These are phyloP conservation scores for Acrossocheilus wenchowensis DNA, from an alignment of 2,797 vertebrate species.

Conservation along the genomic window DNA sequence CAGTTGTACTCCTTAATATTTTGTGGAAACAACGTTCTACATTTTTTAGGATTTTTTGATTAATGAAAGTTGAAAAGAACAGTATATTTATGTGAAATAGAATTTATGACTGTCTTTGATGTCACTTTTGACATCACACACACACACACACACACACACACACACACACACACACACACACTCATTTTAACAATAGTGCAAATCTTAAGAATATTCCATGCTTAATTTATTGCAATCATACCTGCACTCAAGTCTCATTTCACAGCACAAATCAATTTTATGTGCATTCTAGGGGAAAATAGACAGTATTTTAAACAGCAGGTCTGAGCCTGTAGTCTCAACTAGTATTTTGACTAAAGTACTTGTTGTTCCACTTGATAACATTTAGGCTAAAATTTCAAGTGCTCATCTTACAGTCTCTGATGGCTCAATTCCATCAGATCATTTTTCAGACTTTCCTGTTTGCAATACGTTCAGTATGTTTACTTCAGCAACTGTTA, in stretches of 20 bases:
- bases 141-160: too few relatives aligned
- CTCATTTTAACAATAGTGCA: neutral
- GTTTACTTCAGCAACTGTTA: neutral
- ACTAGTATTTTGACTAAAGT: neutral
- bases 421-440: constrained; percentile 1
- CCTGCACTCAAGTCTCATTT: neutral
- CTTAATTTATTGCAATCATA: neutral
- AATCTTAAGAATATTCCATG: neutral
- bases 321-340: neutral
- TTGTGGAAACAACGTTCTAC: neutral
- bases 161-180: too few relatives aligned
- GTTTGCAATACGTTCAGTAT: neutral
- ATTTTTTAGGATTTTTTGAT: neutral
- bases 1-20: neutral
- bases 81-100: neutral
- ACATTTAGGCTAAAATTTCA: constrained; percentile 41
- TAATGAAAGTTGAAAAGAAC: neutral
- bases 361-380: constrained; percentile 35
- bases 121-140: neutral
- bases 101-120: neutral
- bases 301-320: neutral
- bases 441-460: constrained; percentile 20
- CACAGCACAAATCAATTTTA: neutral
- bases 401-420: constrained; percentile 27
- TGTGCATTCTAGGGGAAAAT: neutral